Conservation (phyloP, 2,113 vertebrate species). For the Odocoileus hemionus region DNA sequence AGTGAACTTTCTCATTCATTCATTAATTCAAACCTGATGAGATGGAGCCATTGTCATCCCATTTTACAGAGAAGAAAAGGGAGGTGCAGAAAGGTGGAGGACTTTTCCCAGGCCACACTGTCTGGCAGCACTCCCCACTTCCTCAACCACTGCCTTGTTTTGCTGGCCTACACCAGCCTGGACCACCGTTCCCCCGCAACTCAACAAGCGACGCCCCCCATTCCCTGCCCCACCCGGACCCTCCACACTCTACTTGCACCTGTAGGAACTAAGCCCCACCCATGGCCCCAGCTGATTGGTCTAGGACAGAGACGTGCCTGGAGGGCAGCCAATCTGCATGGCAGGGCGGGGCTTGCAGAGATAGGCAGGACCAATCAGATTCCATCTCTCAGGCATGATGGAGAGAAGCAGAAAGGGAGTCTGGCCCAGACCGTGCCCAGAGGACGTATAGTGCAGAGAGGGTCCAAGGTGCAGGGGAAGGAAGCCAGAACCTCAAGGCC, state of each 20-base stretch:
- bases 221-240: neutral
- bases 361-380: neutral
- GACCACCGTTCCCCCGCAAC: fast-evolving
- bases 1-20: neutral
- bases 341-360: neutral
- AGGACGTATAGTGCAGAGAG: fast-evolving
- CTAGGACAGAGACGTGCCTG: neutral
- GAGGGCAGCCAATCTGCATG: neutral
- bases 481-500: neutral
- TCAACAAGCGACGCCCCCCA: fast-evolving
- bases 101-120: neutral
- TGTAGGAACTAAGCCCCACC: too few species aligned
- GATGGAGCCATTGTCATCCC: neutral
- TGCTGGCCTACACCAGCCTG: fast-evolving
- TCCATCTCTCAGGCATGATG: neutral
- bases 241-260: fast-evolving
- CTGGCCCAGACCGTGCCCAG: fast-evolving
- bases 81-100: neutral
- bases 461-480: neutral
- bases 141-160: neutral
- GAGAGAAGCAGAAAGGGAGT: neutral
- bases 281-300: neutral
- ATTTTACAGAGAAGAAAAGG: neutral
- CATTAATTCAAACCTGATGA: neutral
- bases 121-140: neutral